Percentiles rank a stretch among this genome's conserved stretches.
phyloP scores from a whole-genome alignment of 2,113 vertebrate species.

The Pygoscelis adeliae region DNA sequence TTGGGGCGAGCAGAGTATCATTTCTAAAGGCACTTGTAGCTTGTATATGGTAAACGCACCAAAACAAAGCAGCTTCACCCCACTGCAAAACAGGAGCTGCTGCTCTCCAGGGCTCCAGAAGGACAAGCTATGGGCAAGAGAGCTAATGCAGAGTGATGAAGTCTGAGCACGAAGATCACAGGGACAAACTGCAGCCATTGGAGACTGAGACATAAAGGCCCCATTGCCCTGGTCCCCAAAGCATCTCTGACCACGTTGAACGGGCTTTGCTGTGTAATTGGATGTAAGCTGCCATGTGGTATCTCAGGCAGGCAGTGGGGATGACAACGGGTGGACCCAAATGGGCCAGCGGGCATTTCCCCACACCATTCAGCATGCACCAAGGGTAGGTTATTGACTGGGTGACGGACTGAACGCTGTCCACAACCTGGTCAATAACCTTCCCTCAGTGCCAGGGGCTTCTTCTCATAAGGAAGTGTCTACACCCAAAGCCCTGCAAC shows the following conservation, averaged over 20 bases:
- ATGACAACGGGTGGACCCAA: background rate
- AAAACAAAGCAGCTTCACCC: background rate
- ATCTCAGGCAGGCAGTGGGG: background rate
- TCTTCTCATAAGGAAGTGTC: background rate
- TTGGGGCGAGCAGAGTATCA: background rate
- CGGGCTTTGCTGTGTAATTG: rapidly evolving
- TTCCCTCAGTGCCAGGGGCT: no score
- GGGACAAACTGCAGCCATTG: background rate
- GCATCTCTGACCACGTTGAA: background rate
- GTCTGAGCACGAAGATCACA: background rate
- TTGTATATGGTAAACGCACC: background rate
- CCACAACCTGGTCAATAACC: background rate
- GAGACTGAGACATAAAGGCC: background rate
- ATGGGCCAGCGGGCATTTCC: background rate
- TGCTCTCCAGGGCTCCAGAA: background rate
- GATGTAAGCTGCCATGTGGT: background rate
- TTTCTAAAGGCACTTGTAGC: background rate
- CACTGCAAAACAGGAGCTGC: background rate
- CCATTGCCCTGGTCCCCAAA: background rate
- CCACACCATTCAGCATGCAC: rapidly evolving
- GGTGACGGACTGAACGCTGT: background rate
- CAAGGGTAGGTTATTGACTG: background rate
- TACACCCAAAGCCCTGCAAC: background rate
- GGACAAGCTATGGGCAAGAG: background rate
- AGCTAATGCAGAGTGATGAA: background rate